phyloP scores from a whole-genome alignment of 2,113 vertebrate genomes.

The Synchiropus splendidus region DNA sequence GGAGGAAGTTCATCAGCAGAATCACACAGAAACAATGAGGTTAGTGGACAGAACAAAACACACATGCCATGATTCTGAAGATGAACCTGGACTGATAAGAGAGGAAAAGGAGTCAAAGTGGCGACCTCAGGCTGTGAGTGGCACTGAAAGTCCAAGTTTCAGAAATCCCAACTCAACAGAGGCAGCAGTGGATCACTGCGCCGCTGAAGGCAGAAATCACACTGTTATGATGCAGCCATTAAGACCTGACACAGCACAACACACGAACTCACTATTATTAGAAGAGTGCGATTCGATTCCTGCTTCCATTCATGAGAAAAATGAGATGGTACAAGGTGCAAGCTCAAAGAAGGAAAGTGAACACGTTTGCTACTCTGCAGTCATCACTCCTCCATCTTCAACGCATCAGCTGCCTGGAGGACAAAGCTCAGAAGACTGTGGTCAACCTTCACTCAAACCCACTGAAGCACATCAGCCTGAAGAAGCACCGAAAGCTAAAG shows the following conservation, averaged over 20 bases:
- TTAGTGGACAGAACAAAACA: background rate
- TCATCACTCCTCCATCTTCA: conserved; percentile 36
- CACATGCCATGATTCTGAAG: too few relatives aligned
- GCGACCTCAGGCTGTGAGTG: too few relatives aligned
- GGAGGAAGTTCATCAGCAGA: background rate
- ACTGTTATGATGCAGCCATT: too few relatives aligned
- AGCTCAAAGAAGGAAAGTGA: conserved; percentile 38
- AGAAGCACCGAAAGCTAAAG: conserved; percentile 49
- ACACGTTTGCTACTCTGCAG: conserved; percentile 41
- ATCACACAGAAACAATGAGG: background rate
- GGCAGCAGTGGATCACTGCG: too few relatives aligned
- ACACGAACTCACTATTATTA: background rate
- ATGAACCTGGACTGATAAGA: too few relatives aligned
- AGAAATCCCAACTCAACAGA: too few relatives aligned
- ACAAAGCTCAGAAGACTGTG: conserved; percentile 6
- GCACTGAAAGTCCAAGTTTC: too few relatives aligned
- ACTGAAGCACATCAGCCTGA: conserved; percentile 9
- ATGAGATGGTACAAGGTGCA: conserved; percentile 17
- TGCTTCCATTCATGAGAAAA: conserved; percentile 8
- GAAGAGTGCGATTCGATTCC: conserved; percentile 24
- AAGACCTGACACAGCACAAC: too few relatives aligned
- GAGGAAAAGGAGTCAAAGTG: too few relatives aligned
- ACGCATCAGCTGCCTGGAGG: conserved; percentile 32
- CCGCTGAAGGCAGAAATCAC: too few relatives aligned
- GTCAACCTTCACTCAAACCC: background rate